A percentile compares a stretch with the other conserved stretches of the same genome.
Conservation (phyloP, 2,797 vertebrate genomes). For the Heterohyrax brucei region DNA sequence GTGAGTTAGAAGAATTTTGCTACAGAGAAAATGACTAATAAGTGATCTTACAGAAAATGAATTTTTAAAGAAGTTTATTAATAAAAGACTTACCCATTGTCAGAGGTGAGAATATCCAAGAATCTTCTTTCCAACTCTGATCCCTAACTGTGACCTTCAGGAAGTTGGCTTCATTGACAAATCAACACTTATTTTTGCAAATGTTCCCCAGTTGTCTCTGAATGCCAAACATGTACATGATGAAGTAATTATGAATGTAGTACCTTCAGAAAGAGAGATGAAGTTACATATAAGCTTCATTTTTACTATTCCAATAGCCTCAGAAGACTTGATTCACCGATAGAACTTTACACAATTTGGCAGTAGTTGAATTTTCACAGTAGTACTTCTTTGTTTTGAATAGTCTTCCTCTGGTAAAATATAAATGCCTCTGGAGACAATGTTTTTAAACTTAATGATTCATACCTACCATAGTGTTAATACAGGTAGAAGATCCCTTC, state of each 20-base stretch:
- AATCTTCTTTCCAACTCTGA: neutral
- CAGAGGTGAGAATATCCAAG: neutral
- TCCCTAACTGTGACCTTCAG: neutral
- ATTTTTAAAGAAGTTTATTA: neutral
- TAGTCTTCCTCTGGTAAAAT: neutral
- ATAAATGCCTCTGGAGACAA: neutral
- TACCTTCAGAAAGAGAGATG: neutral
- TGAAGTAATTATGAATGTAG: neutral
- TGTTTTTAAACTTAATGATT: neutral
- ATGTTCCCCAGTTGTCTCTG: neutral
- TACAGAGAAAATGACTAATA: constrained; percentile 5
- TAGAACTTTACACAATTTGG: neutral
- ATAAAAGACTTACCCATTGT: neutral
- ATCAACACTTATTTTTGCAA: neutral
- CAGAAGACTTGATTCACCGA: neutral
- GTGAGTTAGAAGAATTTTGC: neutral
- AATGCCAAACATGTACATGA: neutral
- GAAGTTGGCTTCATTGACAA: neutral
- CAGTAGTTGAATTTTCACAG: neutral
- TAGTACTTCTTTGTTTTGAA: neutral
- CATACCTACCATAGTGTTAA: neutral
- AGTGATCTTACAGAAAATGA: constrained; percentile 4
- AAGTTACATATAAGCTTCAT: neutral
- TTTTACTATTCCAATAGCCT: neutral
- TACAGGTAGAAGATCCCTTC: neutral